These are phyloP conservation scores for Leucophenga maculata DNA, from an alignment of 2,888 invertebrate genomes.

Conservation along the genomic window DNA sequence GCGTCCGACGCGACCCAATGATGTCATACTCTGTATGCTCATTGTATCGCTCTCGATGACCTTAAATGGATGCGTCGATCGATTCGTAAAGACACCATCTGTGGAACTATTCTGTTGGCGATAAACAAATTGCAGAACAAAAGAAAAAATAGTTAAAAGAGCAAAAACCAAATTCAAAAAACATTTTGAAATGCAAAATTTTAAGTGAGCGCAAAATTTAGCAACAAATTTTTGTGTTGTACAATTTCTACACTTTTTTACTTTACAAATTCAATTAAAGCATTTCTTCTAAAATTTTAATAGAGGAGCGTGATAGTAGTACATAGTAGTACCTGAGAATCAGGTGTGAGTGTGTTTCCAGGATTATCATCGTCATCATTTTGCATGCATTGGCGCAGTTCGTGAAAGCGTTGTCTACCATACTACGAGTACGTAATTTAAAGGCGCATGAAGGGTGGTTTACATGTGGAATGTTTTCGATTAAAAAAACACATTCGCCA, in stretches of 20 bases:
- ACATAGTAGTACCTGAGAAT: constrained; percentile 77
- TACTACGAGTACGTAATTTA: constrained; percentile 60
- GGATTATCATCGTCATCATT: constrained; percentile 86
- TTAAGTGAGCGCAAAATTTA: constrained; percentile 4
- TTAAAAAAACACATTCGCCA: not conserved
- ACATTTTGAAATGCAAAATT: not conserved
- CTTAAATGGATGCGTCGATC: constrained; percentile 84
- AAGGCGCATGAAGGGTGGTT: constrained; percentile 35
- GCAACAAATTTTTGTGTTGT: constrained; percentile 15
- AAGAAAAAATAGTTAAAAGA: not conserved
- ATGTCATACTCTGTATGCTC: constrained; percentile 91
- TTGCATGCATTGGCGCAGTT: constrained; percentile 88
- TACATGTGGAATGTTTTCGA: not conserved
- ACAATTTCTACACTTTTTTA: not conserved
- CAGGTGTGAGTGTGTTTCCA: constrained; percentile 80
- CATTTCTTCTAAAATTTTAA: not conserved
- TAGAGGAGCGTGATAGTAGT: not conserved
- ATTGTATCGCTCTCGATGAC: constrained; percentile 91
- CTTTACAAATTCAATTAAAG: not conserved
- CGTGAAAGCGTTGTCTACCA: constrained; percentile 85
- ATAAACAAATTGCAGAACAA: constrained; percentile 16
- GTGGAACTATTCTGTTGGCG: constrained; percentile 75
- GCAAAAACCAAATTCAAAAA: not conserved
- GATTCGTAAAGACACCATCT: constrained; percentile 82
- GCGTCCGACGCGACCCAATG: constrained; percentile 86